phyloP scores from a whole-genome alignment of 1,140 invertebrate genomes.

The Drosophila setifemur region DNA sequence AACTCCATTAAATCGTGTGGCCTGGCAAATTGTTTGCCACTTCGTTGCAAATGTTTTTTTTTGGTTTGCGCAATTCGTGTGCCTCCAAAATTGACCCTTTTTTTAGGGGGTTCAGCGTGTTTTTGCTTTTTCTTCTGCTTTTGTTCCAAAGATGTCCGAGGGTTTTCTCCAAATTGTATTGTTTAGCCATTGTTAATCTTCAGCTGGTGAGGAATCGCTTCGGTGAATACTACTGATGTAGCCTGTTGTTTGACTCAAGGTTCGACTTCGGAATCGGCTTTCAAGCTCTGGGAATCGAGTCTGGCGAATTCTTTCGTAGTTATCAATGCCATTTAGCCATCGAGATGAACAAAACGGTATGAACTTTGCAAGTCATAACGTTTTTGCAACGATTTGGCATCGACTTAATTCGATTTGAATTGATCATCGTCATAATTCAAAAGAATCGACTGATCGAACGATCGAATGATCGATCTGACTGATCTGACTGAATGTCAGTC shows the following conservation, averaged over 20 bases:
- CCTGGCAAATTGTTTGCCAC: conserved; percentile 19
- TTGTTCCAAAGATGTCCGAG: neutral
- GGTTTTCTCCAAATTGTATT: neutral
- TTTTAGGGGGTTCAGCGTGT: neutral
- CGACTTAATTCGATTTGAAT: conserved; percentile 8
- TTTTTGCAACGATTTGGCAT: neutral
- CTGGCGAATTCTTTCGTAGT: neutral
- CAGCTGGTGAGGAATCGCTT: no score
- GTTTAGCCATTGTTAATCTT: no score
- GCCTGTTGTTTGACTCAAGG: conserved; percentile 8
- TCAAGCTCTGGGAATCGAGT: neutral
- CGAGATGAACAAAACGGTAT: neutral
- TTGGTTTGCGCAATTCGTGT: conserved; percentile 12
- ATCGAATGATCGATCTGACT: neutral
- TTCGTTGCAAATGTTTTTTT: conserved; percentile 10
- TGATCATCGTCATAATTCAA: conserved; percentile 21
- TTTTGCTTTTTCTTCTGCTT: conserved; percentile 4
- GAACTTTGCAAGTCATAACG: conserved; percentile 17
- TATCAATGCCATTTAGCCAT: neutral
- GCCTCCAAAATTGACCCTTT: conserved; percentile 10
- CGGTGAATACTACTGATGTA: neutral
- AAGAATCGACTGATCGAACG: neutral
- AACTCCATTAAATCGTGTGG: conserved; percentile 4
- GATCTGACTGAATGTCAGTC: neutral
- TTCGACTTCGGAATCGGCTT: neutral